Percentiles rank a stretch among this genome's conserved stretches.
phyloP scores from a whole-genome alignment of 2,113 vertebrate species.

The Abramis brama region DNA sequence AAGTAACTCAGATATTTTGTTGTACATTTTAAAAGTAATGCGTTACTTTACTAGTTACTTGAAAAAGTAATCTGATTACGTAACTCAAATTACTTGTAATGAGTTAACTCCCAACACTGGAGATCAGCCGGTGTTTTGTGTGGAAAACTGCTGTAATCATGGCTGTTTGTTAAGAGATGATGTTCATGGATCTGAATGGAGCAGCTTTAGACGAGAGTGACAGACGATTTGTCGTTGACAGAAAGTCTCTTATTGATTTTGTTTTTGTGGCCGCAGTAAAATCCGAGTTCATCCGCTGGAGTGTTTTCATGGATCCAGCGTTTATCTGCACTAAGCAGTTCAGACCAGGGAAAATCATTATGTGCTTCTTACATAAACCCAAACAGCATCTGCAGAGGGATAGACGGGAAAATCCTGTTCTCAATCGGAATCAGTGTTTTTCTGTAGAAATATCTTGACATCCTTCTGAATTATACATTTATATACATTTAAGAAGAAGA shows the following conservation, averaged over 20 bases:
- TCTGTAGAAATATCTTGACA: neutral
- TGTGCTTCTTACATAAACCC: conserved; percentile 10
- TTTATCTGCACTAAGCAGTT: conserved; percentile 11
- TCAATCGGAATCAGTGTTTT: neutral
- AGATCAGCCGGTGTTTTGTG: conserved; percentile 55
- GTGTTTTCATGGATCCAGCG: neutral
- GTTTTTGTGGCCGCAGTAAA: conserved; percentile 36
- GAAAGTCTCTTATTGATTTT: conserved; percentile 38
- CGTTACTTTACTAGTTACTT: no score
- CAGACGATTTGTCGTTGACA: conserved; percentile 3
- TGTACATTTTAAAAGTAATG: no score
- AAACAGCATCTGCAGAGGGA: neutral
- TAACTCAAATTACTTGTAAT: no score
- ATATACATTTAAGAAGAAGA: neutral
- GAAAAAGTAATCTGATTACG: no score
- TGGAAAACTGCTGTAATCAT: conserved; percentile 29
- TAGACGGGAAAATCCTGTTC: neutral
- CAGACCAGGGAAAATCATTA: conserved; percentile 17
- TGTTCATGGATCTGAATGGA: neutral
- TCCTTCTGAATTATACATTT: neutral
- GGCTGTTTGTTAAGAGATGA: neutral
- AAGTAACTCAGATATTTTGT: no score
- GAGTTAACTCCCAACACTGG: neutral
- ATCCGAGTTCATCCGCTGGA: neutral
- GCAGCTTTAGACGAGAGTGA: neutral